Conservation (phyloP, 2,113 vertebrate genomes). For the Periophthalmus modestus region DNA sequence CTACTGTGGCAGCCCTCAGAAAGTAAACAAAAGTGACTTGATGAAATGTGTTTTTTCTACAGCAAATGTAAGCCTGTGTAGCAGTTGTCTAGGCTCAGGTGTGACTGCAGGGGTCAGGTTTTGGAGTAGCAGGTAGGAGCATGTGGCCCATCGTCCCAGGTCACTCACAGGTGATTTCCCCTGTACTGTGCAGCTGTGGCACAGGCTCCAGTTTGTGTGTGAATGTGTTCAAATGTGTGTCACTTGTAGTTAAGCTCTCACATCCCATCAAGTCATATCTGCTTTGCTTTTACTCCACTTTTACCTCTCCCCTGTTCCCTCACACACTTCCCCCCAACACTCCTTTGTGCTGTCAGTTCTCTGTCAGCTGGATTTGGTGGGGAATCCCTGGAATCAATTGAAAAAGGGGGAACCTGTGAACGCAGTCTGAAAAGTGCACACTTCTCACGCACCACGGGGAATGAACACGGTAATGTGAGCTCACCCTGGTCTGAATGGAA, state of each 20-base stretch:
- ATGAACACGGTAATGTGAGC: slow-evolving; percentile 52
- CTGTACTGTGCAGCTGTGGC: slow-evolving; percentile 50
- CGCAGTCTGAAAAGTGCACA: slow-evolving; percentile 14
- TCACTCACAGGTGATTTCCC: slow-evolving; percentile 62
- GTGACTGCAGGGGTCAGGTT: slow-evolving; percentile 38
- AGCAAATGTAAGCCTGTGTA: background rate
- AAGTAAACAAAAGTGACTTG: slow-evolving; percentile 4
- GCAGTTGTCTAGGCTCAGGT: slow-evolving; percentile 41
- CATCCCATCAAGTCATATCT: slow-evolving; percentile 44
- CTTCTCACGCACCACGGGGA: slow-evolving; percentile 31
- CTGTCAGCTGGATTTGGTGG: slow-evolving; percentile 45
- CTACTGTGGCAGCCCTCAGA: background rate
- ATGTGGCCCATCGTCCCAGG: slow-evolving; percentile 57
- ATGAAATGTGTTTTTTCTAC: background rate
- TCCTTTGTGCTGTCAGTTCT: slow-evolving; percentile 26
- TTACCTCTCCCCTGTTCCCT: slow-evolving; percentile 2
- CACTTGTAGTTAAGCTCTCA: slow-evolving; percentile 49
- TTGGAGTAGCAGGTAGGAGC: slow-evolving; percentile 49
- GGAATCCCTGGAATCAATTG: slow-evolving; percentile 65
- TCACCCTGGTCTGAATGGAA: slow-evolving; percentile 53
- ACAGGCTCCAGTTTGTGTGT: slow-evolving; percentile 18
- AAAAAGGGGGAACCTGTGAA: slow-evolving; percentile 39
- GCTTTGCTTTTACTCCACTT: slow-evolving; percentile 24
- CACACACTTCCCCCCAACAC: background rate
- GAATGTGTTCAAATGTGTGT: slow-evolving; percentile 15